phyloP scores from a whole-genome alignment of 1,140 invertebrate species.

The Zaprionus tsacasi region DNA sequence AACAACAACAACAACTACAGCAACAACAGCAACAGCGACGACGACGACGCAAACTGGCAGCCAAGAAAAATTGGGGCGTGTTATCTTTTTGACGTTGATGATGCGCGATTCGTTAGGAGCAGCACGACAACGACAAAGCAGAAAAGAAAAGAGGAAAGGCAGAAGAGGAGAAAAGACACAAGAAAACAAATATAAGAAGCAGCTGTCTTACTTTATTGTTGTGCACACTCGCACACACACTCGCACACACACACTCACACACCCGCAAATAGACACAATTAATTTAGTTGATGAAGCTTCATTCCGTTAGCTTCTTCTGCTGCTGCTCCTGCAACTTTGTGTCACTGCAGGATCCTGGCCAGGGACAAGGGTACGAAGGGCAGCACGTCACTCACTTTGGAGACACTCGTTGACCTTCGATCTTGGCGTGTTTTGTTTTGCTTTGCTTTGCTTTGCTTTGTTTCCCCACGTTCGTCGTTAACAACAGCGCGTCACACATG shows the following conservation, averaged over 20 bases:
- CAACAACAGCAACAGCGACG: conserved; percentile 5
- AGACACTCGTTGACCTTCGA: conserved; percentile 2
- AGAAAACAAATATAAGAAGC: conserved; percentile 22
- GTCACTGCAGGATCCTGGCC: not conserved
- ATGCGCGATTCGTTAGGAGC: conserved; percentile 48
- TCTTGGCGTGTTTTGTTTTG: conserved; percentile 3
- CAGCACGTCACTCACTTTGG: not conserved
- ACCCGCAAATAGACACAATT: conserved; percentile 6
- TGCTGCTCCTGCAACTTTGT: not conserved
- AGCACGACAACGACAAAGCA: conserved; percentile 8
- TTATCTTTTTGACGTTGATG: conserved; percentile 58
- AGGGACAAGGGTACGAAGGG: not conserved
- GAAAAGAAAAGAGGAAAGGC: conserved; percentile 7
- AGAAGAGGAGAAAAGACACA: conserved; percentile 13
- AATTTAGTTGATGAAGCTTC: conserved; percentile 36
- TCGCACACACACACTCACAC: conserved; percentile 1
- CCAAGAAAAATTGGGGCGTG: conserved; percentile 55
- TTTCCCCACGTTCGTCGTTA: conserved; percentile 18
- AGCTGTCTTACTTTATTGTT: conserved; percentile 24
- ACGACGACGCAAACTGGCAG: conserved; percentile 33
- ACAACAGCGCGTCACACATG: not conserved
- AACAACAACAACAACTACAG: conserved; percentile 2
- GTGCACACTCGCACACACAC: conserved; percentile 16
- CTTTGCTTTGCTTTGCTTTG: conserved; percentile 11
- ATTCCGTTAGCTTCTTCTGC: conserved; percentile 10